phyloP scores from a whole-genome alignment of 2,113 vertebrate genomes.

The Gymnogyps californianus region DNA sequence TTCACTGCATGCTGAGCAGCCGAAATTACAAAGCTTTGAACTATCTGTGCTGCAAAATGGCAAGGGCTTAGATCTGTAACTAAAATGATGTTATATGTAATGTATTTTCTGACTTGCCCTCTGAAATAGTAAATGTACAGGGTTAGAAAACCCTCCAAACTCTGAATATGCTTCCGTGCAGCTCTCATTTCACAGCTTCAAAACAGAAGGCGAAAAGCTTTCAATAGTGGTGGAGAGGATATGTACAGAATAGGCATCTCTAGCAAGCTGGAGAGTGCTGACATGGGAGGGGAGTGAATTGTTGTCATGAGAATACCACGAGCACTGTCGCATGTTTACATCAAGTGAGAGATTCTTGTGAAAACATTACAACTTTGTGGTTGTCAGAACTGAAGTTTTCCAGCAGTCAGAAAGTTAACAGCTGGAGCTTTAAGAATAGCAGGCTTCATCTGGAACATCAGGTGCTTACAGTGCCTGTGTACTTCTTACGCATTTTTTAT shows the following conservation, averaged over 20 bases:
- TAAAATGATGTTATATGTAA: not conserved
- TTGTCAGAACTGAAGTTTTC: not conserved
- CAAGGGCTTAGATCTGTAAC: not conserved
- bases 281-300: not conserved
- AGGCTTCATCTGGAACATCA: not conserved
- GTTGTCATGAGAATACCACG: not conserved
- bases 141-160: not conserved
- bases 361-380: not conserved
- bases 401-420: not conserved
- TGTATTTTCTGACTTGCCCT: not conserved
- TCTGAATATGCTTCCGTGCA: not conserved
- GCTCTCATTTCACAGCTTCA: not conserved
- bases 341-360: not conserved
- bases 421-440: not conserved
- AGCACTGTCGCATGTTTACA: not conserved
- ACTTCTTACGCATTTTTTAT: not conserved
- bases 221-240: not conserved
- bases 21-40: not conserved
- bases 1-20: not conserved
- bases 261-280: not conserved
- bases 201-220: not conserved
- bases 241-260: not conserved
- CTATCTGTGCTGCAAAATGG: not conserved
- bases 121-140: not conserved
- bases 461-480: not conserved